Base-by-base conservation (phyloP, 2,888 invertebrate species). In the Parnassius orleans region DNA sequence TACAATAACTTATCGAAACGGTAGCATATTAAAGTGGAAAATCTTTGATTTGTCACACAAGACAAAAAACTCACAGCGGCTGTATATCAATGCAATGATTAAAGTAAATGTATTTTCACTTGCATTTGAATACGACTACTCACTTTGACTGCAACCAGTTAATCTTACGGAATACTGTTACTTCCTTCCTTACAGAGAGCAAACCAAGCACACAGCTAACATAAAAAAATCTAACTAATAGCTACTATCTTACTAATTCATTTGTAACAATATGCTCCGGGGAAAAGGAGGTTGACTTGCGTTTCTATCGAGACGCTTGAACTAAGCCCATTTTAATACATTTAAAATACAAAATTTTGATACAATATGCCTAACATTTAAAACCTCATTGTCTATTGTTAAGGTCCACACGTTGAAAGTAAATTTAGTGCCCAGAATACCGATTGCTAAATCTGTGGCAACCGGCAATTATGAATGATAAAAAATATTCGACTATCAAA, bases 131-230 rank as follows among this genome's bases (percentile, higher is more conserved):
- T 24, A 53, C 42, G 42, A 53, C 53, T 58, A 19, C 44, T 59
- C 7, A 59, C 9, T 33, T n/a, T n/a, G 33, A 53, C n/a, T 46
- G 11, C 7, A 50, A 42, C 14, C 19, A 24, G 15, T 24, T 51
- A 59, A 63, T 60, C 61, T 68, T 64, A 60, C 61, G 62, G 64
- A 61, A 50, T 53, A 19, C 51, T 53, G 52, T 62, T 59, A 58
- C 63, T 62, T 64, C 57, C 50, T 63, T 60, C 58, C 12, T 46
- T n/a, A 46, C 61, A 69, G 66, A 71, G 66, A 66, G 61, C 61
- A 66, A 62, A 57, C 64, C 67, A 70, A 78, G 75, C 76, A 78
- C 77, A 77, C 79, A 78, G 75, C 68, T 69, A 68, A 64, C 63
- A 65, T 65, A 63, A 62, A 66, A 53, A 43, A 66, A 59, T 19